These are phyloP conservation scores for Meda fulgida DNA, from an alignment of 2,797 vertebrate genomes.

Conservation along the genomic window DNA sequence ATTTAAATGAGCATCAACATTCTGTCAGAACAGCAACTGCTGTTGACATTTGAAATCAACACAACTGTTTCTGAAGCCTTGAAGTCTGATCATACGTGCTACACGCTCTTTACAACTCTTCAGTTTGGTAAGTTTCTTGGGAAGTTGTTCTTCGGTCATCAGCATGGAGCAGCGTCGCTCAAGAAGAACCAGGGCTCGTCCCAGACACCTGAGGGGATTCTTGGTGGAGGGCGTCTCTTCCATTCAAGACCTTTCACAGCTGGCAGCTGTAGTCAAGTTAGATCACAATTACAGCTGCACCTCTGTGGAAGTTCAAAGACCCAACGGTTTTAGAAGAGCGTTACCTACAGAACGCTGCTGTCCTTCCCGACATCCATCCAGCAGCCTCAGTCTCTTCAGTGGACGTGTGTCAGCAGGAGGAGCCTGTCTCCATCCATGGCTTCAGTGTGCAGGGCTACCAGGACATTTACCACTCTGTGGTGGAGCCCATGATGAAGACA, in stretches of 20 bases:
- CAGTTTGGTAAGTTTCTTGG: background rate
- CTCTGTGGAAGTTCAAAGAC: background rate
- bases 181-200: background rate
- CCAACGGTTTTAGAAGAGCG: background rate
- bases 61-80: background rate
- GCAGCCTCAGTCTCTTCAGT: too few species aligned
- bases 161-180: background rate
- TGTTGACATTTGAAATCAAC: background rate
- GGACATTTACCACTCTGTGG: background rate
- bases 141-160: background rate
- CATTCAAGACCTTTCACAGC: background rate
- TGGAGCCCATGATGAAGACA: background rate
- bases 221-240: background rate
- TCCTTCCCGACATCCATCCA: background rate
- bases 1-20: background rate
- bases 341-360: background rate
- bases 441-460: too few species aligned
- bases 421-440: too few species aligned
- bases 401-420: too few species aligned
- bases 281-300: background rate
- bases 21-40: background rate
- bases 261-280: background rate
- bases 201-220: background rate
- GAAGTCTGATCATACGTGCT: background rate
- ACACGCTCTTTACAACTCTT: background rate